phyloP scores from a whole-genome alignment of 2,888 invertebrate species.

The Lucinisca nassula region DNA sequence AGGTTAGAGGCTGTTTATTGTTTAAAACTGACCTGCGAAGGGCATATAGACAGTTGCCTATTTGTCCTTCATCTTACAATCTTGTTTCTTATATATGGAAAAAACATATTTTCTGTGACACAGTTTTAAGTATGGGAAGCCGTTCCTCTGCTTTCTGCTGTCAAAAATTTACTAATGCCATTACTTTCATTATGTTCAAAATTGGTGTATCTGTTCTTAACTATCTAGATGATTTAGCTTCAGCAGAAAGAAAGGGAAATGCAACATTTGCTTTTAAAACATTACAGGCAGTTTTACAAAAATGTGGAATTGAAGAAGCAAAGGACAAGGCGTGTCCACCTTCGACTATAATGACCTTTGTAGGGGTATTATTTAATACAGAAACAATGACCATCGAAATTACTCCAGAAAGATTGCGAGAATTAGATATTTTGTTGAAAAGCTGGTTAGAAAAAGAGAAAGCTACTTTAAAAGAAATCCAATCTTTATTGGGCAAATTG shows the following conservation, averaged over 20 bases:
- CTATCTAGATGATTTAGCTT: slow-evolving; percentile 6
- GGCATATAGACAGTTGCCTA: not conserved
- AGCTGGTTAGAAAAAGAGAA: no score
- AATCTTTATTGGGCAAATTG: no score
- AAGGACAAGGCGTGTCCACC: not conserved
- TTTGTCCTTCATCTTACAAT: not conserved
- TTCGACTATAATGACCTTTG: slow-evolving; percentile 7
- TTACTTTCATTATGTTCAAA: not conserved
- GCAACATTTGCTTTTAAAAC: not conserved
- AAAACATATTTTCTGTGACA: not conserved
- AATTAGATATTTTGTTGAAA: no score
- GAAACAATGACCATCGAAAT: slow-evolving; percentile 13
- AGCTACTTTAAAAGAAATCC: no score
- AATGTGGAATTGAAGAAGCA: not conserved
- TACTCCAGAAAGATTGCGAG: no score
- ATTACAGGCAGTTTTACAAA: not conserved
- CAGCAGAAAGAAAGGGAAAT: not conserved
- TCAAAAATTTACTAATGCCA: slow-evolving; percentile 5
- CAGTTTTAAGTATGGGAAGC: slow-evolving; percentile 3
- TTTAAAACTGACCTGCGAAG: not conserved
- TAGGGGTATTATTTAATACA: slow-evolving; percentile 23
- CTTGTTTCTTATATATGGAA: not conserved
- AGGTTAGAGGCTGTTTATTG: not conserved
- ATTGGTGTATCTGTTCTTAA: not conserved
- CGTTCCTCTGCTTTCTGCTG: not conserved